Evolutionary conservation across 2,113 vertebrate species (phyloP).

Genomic region (Ceuthmochares aereus): DNA sequence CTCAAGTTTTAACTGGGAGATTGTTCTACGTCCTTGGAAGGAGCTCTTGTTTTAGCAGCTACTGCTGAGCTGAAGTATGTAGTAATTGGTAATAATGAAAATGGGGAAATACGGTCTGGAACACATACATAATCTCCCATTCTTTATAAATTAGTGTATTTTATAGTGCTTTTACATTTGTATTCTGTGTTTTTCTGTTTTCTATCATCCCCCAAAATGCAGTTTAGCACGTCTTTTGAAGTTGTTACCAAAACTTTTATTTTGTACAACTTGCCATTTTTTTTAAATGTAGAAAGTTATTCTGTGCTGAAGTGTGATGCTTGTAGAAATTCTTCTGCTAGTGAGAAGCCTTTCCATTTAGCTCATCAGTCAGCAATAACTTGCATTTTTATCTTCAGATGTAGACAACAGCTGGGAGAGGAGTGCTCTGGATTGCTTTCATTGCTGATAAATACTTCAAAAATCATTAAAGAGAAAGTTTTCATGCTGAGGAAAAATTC

Average conservation of each 20-base stretch:
- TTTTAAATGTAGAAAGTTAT: not conserved
- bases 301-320: not conserved
- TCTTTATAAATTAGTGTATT: not conserved
- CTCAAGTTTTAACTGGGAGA: not conserved
- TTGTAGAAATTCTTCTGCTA: not conserved
- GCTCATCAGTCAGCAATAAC: not conserved
- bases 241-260: not conserved
- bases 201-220: not conserved
- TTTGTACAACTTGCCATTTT: not conserved
- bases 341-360: not conserved
- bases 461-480: not conserved
- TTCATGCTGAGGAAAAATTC: not conserved
- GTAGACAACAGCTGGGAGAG: not conserved
- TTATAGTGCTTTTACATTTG: not conserved
- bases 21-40: not conserved
- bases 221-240: not conserved
- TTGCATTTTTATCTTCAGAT: constrained; percentile 4
- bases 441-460: constrained; percentile 11
- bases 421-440: not conserved
- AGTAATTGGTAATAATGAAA: not conserved
- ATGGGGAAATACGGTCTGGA: not conserved
- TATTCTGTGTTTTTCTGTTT: not conserved
- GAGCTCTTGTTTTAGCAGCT: not conserved
- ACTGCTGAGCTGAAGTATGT: not conserved
- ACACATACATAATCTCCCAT: not conserved